phyloP scores from a whole-genome alignment of 1,140 invertebrate genomes.

The Leptopilina clavipes region DNA sequence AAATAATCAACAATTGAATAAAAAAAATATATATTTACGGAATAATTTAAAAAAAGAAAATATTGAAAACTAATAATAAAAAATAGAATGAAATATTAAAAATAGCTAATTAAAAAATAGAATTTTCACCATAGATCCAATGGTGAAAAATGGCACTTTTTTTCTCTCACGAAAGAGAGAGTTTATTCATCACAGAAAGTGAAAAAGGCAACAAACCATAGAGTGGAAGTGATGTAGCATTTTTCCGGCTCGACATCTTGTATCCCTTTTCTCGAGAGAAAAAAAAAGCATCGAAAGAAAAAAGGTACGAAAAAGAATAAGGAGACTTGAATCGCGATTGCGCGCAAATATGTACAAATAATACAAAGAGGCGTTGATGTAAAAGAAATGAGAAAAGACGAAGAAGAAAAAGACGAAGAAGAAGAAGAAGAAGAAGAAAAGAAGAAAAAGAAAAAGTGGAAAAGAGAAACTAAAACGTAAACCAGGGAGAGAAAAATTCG shows the following conservation, averaged over 20 bases:
- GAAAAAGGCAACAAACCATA: constrained; percentile 9
- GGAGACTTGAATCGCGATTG: constrained; percentile 13
- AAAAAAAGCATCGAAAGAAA: not conserved
- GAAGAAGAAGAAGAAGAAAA: not conserved
- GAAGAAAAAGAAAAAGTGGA: not conserved
- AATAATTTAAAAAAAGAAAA: no score
- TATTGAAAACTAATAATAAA: no score
- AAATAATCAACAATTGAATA: no score
- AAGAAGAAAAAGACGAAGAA: no score
- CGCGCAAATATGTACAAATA: constrained; percentile 23
- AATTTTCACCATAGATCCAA: no score
- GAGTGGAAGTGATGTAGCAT: constrained; percentile 10
- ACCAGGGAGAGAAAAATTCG: no score
- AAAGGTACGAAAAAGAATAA: not conserved
- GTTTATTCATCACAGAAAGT: not conserved
- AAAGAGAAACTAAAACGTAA: not conserved
- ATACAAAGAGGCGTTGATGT: constrained; percentile 24
- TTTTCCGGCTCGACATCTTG: not conserved
- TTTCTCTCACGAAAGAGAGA: not conserved
- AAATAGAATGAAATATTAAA: no score
- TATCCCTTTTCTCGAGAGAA: not conserved
- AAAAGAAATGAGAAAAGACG: constrained; percentile 35
- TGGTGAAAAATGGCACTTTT: not conserved
- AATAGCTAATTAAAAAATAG: no score
- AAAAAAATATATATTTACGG: no score